phyloP scores from a whole-genome alignment of 2,888 invertebrate species.

The Drosophila maculinotata region DNA sequence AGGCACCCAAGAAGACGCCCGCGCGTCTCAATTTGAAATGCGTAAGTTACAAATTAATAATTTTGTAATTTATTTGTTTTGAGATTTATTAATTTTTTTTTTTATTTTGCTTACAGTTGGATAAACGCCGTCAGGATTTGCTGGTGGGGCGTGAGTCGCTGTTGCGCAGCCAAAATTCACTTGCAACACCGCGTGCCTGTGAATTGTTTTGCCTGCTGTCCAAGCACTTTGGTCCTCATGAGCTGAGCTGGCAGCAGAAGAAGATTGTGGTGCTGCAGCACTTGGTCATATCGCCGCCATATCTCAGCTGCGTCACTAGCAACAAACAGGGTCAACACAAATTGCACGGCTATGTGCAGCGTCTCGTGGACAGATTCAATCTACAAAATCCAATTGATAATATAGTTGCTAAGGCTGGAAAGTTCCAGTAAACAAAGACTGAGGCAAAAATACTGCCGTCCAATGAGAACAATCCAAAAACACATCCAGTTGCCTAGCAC shows the following conservation, averaged over 20 bases:
- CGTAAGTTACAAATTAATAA: background rate
- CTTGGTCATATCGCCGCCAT: conserved; percentile 43
- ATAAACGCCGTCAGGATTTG: conserved; percentile 23
- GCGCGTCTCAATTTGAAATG: conserved; percentile 26
- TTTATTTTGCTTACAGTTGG: conserved; percentile 29
- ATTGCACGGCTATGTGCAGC: conserved; percentile 30
- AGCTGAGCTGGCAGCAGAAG: conserved; percentile 37
- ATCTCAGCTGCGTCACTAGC: conserved; percentile 34
- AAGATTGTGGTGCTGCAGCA: conserved; percentile 38
- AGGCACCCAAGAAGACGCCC: conserved; percentile 15
- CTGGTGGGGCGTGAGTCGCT: conserved; percentile 20
- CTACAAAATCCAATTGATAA: conserved; percentile 11
- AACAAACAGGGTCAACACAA: conserved; percentile 19
- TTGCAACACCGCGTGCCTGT: conserved; percentile 35
- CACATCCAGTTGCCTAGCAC: conserved; percentile 37
- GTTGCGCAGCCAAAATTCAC: conserved; percentile 24
- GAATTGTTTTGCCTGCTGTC: conserved; percentile 29
- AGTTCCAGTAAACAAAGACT: conserved; percentile 1
- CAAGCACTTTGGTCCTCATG: conserved; percentile 30
- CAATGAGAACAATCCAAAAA: background rate
- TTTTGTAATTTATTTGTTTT: too few species aligned
- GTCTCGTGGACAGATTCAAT: conserved; percentile 40
- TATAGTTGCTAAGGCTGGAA: background rate
- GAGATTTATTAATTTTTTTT: too few species aligned
- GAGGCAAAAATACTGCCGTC: background rate